Conservation (phyloP, 2,113 vertebrate genomes). For the Alexandromys fortis region DNA sequence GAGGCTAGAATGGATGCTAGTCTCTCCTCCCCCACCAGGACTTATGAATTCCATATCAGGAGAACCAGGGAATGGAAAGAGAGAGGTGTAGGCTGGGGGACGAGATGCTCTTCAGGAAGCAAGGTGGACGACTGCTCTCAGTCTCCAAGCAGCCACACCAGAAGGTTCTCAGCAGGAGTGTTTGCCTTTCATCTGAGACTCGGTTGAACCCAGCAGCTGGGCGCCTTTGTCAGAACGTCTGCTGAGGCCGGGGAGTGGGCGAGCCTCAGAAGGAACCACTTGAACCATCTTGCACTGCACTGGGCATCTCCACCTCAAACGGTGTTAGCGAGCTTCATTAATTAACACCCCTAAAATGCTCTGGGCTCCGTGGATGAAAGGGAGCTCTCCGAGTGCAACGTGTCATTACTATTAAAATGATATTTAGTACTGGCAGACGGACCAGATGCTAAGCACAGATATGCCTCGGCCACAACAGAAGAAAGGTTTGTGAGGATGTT, state of each 20-base stretch:
- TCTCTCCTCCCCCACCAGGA: neutral
- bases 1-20: neutral
- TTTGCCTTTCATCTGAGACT: neutral
- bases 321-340: constrained; percentile 62
- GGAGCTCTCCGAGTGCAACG: constrained; percentile 35
- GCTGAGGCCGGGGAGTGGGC: constrained; percentile 52
- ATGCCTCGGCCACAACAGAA: constrained; percentile 68
- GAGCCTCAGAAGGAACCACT: constrained; percentile 54
- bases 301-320: constrained; percentile 61
- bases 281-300: constrained; percentile 42
- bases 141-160: neutral
- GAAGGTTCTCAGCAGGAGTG: neutral
- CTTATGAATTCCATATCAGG: rapidly evolving
- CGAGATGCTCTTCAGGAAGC: neutral
- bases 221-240: neutral
- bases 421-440: constrained; percentile 65
- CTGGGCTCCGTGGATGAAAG: constrained; percentile 77
- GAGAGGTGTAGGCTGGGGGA: rapidly evolving
- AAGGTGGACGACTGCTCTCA: too few relatives aligned
- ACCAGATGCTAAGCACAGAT: constrained; percentile 64
- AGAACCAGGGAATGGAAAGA: neutral
- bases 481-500: constrained; percentile 62
- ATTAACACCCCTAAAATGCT: constrained; percentile 69
- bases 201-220: neutral
- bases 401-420: constrained; percentile 73